These are phyloP conservation scores for Thripadectes ignobilis DNA, from an alignment of 2,797 vertebrate species.

Conservation along the genomic window DNA sequence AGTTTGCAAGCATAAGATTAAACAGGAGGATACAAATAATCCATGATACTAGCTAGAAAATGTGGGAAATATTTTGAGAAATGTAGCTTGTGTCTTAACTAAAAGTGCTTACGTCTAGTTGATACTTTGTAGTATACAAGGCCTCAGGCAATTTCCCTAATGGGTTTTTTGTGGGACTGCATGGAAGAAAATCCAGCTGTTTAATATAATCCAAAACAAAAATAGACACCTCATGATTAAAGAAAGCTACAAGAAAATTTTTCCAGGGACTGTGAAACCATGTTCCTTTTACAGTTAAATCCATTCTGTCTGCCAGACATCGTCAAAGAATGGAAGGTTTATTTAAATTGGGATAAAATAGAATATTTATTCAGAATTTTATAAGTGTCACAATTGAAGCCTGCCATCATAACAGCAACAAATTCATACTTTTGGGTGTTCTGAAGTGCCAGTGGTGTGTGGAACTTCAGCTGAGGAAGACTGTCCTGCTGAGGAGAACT, in stretches of 20 bases:
- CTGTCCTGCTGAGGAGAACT: not conserved
- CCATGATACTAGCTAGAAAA: not conserved
- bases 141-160: not conserved
- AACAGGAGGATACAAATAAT: not conserved
- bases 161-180: not conserved
- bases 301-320: constrained; percentile 28
- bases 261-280: constrained; percentile 33
- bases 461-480: not conserved
- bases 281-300: constrained; percentile 25
- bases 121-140: not conserved
- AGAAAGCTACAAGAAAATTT: not conserved
- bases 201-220: constrained; percentile 34
- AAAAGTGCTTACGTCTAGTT: not conserved
- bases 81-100: not conserved
- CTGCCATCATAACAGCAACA: not conserved
- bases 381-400: not conserved
- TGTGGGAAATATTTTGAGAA: not conserved
- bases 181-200: constrained; percentile 19
- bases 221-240: constrained; percentile 22
- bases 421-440: not conserved
- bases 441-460: not conserved
- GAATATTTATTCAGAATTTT: not conserved
- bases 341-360: not conserved
- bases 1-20: not conserved
- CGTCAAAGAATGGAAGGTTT: not conserved